Evolutionary conservation across 1,140 invertebrate species (phyloP).

Genomic region (Dendroctonus valens): DNA sequence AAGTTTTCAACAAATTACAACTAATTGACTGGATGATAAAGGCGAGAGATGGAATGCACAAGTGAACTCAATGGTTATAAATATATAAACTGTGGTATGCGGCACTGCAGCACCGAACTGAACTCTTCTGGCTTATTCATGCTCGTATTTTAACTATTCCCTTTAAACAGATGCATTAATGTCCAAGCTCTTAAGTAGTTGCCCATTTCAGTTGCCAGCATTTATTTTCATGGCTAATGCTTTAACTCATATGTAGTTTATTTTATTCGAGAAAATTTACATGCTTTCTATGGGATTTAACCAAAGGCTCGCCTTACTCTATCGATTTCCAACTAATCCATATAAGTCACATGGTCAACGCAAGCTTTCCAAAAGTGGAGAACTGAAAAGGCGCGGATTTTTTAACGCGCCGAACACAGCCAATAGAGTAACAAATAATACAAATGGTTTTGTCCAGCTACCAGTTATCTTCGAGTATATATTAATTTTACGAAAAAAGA

Average conservation of each 20-base stretch:
- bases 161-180: constrained; percentile 1
- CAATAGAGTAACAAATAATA: background rate
- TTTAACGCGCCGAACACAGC: too few relatives aligned
- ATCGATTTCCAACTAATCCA: too few relatives aligned
- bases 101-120: constrained; percentile 10
- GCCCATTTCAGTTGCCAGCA: too few relatives aligned
- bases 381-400: too few relatives aligned
- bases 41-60: constrained; percentile 7
- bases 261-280: too few relatives aligned
- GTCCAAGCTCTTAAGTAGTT: background rate
- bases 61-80: constrained; percentile 11
- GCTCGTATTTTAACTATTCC: constrained; percentile 12
- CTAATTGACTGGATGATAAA: constrained; percentile 7
- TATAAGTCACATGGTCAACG: too few relatives aligned
- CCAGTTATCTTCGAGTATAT: constrained; percentile 17
- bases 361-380: too few relatives aligned
- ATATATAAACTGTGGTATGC: constrained; percentile 18
- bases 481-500: constrained; percentile 14
- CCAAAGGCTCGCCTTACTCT: too few relatives aligned
- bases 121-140: constrained; percentile 19
- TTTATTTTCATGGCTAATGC: too few relatives aligned
- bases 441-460: constrained; percentile 4
- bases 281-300: too few relatives aligned
- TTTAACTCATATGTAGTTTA: too few relatives aligned
- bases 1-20: constrained; percentile 4